These are phyloP conservation scores for Sarcophaga peregrina DNA, from an alignment of 1,140 invertebrate species.

Conservation along the genomic window DNA sequence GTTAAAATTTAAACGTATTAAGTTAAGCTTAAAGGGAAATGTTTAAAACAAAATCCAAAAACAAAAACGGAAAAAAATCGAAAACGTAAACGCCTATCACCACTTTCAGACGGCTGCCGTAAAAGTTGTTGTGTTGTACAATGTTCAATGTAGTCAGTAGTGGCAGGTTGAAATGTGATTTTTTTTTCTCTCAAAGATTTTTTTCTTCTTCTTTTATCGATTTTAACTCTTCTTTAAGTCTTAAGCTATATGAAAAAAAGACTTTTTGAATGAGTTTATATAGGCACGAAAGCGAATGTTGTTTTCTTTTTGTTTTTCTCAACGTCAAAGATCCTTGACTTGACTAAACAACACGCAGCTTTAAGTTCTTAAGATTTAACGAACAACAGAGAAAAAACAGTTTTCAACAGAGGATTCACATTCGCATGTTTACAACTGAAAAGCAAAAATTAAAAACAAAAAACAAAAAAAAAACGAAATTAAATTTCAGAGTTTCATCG, in stretches of 20 bases:
- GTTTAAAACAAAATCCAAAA: neutral
- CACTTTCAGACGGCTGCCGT: constrained; percentile 35
- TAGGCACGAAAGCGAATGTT: constrained; percentile 41
- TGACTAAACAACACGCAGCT: neutral
- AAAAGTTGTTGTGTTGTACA: constrained; percentile 29
- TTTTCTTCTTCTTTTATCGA: neutral
- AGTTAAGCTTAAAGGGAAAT: constrained; percentile 10
- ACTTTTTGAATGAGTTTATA: constrained; percentile 39
- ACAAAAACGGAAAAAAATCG: neutral
- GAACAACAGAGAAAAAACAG: neutral
- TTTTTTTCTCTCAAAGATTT: neutral
- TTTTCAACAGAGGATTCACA: neutral
- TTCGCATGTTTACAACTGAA: constrained; percentile 12
- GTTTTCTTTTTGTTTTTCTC: neutral
- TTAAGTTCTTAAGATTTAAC: constrained; percentile 16
- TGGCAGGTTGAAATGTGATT: constrained; percentile 34
- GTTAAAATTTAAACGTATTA: constrained; percentile 39
- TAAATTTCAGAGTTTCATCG: neutral
- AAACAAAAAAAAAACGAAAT: too few species aligned
- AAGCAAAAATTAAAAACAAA: neutral
- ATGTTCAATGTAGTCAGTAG: constrained; percentile 22
- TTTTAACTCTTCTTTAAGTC: neutral
- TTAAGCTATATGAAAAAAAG: constrained; percentile 12
- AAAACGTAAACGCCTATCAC: constrained; percentile 39
- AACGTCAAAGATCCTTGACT: constrained; percentile 3